Conservation (phyloP, 2,888 invertebrate genomes). For the Meloe dianella region DNA sequence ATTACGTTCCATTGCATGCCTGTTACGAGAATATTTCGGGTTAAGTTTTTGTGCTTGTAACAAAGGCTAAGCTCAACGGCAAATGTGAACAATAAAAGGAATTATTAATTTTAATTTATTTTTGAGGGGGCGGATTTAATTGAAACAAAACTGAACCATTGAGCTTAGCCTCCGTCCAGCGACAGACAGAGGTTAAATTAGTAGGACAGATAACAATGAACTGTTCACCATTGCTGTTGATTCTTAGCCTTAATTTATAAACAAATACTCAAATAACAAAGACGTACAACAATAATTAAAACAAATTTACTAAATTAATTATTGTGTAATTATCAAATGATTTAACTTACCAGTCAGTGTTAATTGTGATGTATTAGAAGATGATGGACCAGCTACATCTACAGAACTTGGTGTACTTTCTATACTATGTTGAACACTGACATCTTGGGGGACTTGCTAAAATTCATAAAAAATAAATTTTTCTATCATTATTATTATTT, state of each 20-base stretch:
- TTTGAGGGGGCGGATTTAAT: background rate
- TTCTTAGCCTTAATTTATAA: conserved; percentile 49
- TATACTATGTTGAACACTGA: conserved; percentile 49
- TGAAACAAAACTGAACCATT: conserved; percentile 45
- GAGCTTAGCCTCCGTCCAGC: conserved; percentile 55
- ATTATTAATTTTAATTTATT: conserved; percentile 12
- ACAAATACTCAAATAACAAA: conserved; percentile 18
- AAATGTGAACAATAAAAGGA: conserved; percentile 48
- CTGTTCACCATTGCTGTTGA: conserved; percentile 52
- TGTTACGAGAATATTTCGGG: conserved; percentile 49
- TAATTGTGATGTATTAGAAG: conserved; percentile 47
- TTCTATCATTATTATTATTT: background rate
- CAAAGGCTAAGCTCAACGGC: conserved; percentile 58
- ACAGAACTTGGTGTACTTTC: conserved; percentile 45
- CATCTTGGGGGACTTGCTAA: conserved; percentile 57
- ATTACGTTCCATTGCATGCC: conserved; percentile 83
- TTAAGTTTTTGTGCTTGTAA: conserved; percentile 34
- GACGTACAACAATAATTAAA: conserved; percentile 1
- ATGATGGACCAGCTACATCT: conserved; percentile 54
- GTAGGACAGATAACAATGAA: conserved; percentile 19
- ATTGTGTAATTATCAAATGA: background rate
- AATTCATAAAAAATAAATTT: conserved; percentile 30
- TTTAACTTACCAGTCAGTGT: conserved; percentile 40
- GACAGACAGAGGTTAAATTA: conserved; percentile 26
- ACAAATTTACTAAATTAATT: conserved; percentile 1